Base-by-base conservation (phyloP, 2,888 invertebrate species). In the Branchellion lobata region DNA sequence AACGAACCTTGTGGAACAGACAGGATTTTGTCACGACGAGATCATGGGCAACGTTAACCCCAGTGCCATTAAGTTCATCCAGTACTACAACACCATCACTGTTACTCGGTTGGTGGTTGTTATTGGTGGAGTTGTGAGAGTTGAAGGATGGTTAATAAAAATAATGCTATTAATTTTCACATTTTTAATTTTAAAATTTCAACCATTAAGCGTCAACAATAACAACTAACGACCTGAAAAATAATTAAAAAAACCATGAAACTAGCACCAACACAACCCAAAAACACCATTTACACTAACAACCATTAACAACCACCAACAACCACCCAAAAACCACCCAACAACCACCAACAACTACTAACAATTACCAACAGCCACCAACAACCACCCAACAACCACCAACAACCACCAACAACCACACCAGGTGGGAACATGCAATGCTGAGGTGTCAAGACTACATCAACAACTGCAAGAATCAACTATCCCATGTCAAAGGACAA, bases 51-150 rank as follows among this genome's bases (percentile, higher is more conserved):
- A 85, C 78, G 87, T 87, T 83, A 87, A 87, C 81, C 87, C 87
- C 0, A 86, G 86, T 78, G 87, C 87, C 47, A 83, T 87, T 57
- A 82, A 86, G 83, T 87, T 87, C 81, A 87, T 87, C 80, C 87
- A 86, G 81, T 87, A 87, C 82, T 87, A 87, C 84, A 84, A 87
- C 76, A 87, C 87, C 3, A 87, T 87, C 72, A 87, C 87, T 69
- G 86, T 86, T 81, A 87, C 86, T 0, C 78, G 87, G 79, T 87
- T 86, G 86, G 87, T 29, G 11, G 8, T 14, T 14, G 47, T 14
- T 74, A 8, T 74, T 24, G n/a, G 27, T n/a, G 51, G 29, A 11
- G n/a, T 11, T 8, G 24, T 65, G 11, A 65, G n/a, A 65, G 65
- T 8, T n/a, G n/a, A 18, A 11, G 21, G 51, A 51, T 18, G 51